A percentile compares a stretch with the other conserved stretches of the same genome.
Conservation (phyloP, 2,797 vertebrate species). For the Argya squamiceps region DNA sequence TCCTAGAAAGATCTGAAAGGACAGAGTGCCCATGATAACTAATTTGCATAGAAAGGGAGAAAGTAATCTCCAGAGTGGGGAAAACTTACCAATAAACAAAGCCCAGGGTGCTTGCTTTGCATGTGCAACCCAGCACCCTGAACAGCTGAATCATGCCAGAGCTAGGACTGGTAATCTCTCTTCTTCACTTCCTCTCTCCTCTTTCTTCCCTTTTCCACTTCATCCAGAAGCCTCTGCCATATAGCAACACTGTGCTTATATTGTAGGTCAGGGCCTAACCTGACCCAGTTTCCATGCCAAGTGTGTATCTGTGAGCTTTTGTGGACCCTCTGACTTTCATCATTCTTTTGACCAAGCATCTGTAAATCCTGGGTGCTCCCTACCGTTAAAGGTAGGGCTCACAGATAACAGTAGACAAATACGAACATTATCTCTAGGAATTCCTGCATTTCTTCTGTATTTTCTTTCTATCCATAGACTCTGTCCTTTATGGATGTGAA, state of each 20-base stretch:
- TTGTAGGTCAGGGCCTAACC: not conserved
- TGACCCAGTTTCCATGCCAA: not conserved
- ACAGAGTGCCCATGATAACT: not conserved
- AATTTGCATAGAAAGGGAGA: not conserved
- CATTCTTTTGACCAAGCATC: not conserved
- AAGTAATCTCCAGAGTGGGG: not conserved
- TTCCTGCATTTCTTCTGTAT: not conserved
- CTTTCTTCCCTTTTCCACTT: not conserved
- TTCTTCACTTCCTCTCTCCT: not conserved
- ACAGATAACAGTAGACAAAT: not conserved
- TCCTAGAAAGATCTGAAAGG: not conserved
- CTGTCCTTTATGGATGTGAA: not conserved
- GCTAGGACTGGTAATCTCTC: not conserved
- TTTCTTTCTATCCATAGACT: not conserved
- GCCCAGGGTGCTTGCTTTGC: not conserved
- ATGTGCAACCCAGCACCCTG: not conserved
- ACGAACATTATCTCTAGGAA: not conserved
- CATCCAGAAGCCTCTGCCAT: not conserved
- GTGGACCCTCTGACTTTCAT: not conserved
- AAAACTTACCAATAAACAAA: not conserved
- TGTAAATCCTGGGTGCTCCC: not conserved
- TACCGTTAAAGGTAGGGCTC: not conserved
- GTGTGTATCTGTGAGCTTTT: not conserved
- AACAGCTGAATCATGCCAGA: not conserved
- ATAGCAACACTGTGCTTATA: not conserved